A percentile compares a stretch with the other conserved stretches of the same genome.
phyloP scores from a whole-genome alignment of 92 coral and sea anemone genomes.

The Muricea muricata region DNA sequence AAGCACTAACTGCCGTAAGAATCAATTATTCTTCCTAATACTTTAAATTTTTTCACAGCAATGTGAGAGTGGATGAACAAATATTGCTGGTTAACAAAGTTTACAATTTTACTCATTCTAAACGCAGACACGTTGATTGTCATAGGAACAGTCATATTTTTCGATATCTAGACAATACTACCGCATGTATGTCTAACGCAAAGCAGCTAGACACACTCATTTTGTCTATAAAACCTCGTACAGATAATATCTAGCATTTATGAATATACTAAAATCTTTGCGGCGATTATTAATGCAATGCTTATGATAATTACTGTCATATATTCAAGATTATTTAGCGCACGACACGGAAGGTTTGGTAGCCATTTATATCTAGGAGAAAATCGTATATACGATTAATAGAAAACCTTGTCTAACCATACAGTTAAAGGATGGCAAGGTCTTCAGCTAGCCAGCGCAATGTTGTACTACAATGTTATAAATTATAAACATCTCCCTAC shows the following conservation, averaged over 20 bases:
- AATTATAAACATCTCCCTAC: constrained; percentile 52
- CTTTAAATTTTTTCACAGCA: background rate
- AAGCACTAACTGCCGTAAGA: background rate
- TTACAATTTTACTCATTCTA: background rate
- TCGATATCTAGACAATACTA: background rate
- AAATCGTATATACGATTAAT: background rate
- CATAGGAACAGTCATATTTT: background rate
- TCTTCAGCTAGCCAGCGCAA: background rate
- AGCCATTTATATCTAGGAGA: no score
- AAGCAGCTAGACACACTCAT: background rate
- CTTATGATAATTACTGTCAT: constrained; percentile 3
- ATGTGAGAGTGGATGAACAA: background rate
- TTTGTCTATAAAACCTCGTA: background rate
- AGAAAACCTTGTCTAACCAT: no score
- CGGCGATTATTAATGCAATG: constrained; percentile 2
- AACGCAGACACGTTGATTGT: background rate
- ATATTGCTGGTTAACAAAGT: background rate
- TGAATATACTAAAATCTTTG: background rate
- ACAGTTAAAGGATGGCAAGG: background rate
- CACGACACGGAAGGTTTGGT: constrained; percentile 2
- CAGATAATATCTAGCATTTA: background rate
- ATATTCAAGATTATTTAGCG: background rate
- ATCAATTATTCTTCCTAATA: background rate
- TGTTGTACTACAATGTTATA: background rate
- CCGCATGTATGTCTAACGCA: background rate